Evolutionary conservation across 2,888 invertebrate species (phyloP).

Genomic region (Pollenia griseotomentosa): DNA sequence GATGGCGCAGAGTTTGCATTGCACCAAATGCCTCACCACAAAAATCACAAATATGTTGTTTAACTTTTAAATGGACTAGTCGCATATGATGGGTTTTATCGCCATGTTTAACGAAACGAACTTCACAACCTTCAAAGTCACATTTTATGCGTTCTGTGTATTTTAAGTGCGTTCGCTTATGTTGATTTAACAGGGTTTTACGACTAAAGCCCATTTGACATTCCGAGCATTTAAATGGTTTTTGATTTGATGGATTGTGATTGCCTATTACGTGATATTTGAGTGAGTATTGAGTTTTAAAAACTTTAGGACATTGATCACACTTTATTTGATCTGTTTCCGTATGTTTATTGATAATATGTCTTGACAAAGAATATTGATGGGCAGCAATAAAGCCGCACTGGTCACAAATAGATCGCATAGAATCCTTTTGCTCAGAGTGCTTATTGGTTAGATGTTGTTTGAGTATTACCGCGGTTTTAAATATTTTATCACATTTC

Average conservation of each 20-base stretch:
- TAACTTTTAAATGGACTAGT: conserved; percentile 72
- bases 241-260: conserved; percentile 67
- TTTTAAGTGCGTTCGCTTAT: conserved; percentile 69
- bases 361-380: conserved; percentile 61
- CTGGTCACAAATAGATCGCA: conserved; percentile 69
- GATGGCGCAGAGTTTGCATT: conserved; percentile 73
- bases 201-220: conserved; percentile 71
- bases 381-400: conserved; percentile 69
- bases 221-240: conserved; percentile 69
- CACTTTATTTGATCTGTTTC: conserved; percentile 68
- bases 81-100: conserved; percentile 72
- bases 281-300: conserved; percentile 66
- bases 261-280: conserved; percentile 71
- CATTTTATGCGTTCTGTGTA: conserved; percentile 72
- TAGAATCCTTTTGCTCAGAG: conserved; percentile 44
- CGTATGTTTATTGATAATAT: conserved; percentile 67
- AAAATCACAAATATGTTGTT: conserved; percentile 71
- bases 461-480: conserved; percentile 63
- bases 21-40: conserved; percentile 74
- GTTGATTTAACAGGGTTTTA: conserved; percentile 69
- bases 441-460: conserved; percentile 65
- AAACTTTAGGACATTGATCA: conserved; percentile 69
- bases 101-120: conserved; percentile 70
- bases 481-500: conserved; percentile 65
- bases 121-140: conserved; percentile 72